These are phyloP conservation scores for Lasioglossum leucozonium DNA, from an alignment of 2,888 invertebrate genomes.

Conservation along the genomic window DNA sequence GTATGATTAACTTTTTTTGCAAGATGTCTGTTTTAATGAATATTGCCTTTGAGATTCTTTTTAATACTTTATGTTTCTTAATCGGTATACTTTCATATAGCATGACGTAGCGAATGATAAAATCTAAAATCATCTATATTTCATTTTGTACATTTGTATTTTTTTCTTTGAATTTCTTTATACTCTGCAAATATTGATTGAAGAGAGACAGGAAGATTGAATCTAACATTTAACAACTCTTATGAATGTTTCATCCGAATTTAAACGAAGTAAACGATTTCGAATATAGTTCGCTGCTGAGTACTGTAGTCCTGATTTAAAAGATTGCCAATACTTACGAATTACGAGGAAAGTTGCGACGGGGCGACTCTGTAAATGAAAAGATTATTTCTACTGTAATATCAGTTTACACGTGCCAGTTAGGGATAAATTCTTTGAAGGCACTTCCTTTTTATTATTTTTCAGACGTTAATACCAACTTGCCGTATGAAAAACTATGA, in stretches of 20 bases:
- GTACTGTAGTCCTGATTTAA: constrained; percentile 18
- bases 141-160: constrained; percentile 43
- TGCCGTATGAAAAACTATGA: constrained; percentile 97
- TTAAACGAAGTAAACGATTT: constrained; percentile 23
- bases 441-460: constrained; percentile 83
- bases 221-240: not conserved
- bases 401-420: constrained; percentile 55
- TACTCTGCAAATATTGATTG: constrained; percentile 39
- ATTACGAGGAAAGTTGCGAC: constrained; percentile 27
- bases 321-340: constrained; percentile 43
- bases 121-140: constrained; percentile 47
- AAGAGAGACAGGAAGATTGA: constrained; percentile 7
- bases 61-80: constrained; percentile 43
- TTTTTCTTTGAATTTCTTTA: constrained; percentile 44
- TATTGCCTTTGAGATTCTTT: constrained; percentile 43
- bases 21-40: constrained; percentile 27
- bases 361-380: not conserved
- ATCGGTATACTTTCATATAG: constrained; percentile 56
- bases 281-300: constrained; percentile 50
- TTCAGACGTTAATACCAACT: constrained; percentile 95
- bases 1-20: constrained; percentile 76
- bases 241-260: constrained; percentile 30
- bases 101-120: constrained; percentile 64
- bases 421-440: constrained; percentile 74
- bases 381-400: constrained; percentile 25